Evolutionary conservation across 2,888 invertebrate species (phyloP).

Genomic region (Diarsia mendica): DNA sequence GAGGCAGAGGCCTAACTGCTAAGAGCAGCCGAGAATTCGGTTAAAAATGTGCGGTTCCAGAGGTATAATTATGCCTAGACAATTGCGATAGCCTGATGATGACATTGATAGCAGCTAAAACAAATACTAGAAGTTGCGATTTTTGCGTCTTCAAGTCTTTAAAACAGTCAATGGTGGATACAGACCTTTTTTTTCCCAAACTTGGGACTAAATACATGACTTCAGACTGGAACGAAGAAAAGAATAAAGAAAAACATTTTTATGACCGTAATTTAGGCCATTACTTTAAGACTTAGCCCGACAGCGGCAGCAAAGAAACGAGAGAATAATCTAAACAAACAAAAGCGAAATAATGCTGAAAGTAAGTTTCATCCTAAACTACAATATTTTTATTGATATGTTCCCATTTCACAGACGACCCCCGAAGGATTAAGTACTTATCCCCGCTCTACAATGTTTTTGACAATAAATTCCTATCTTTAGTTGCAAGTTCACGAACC

Average conservation of each 20-base stretch:
- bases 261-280: background rate
- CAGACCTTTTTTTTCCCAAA: background rate
- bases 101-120: background rate
- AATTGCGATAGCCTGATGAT: background rate
- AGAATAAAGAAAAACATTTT: background rate
- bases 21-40: background rate
- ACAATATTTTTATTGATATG: constrained; percentile 61
- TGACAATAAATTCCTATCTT: constrained; percentile 60
- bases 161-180: no score
- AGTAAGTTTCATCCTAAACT: constrained; percentile 47
- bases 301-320: constrained; percentile 1
- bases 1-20: no score
- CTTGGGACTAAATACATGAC: no score
- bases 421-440: constrained; percentile 58
- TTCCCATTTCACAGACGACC: constrained; percentile 47
- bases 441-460: constrained; percentile 50
- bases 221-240: background rate
- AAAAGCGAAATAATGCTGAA: constrained; percentile 31
- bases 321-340: constrained; percentile 44
- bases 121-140: background rate
- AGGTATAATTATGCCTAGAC: background rate
- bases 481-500: constrained; percentile 37
- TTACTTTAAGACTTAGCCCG: background rate
- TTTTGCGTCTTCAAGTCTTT: background rate
- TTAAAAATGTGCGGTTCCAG: background rate